Base-by-base conservation (phyloP, 2,888 invertebrate genomes). In the Globia sparganii region DNA sequence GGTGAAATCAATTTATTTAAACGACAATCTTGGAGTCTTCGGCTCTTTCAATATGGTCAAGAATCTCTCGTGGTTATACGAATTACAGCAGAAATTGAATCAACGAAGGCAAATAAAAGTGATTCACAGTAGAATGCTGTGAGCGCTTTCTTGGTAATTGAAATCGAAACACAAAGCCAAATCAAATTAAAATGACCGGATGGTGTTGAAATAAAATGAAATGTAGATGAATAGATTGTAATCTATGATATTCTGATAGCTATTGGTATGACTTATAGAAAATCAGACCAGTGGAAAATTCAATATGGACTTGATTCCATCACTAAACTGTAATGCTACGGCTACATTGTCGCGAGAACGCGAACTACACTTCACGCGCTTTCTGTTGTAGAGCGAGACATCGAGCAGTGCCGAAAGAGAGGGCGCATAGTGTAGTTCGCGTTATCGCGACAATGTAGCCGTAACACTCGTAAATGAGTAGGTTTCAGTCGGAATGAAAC, bases 131-230 rank as follows among this genome's bases (percentile, higher is more conserved):
- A 59, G 28, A 79, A 72, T 21, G 34, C n/a, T 66, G 21, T 9
- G 56, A 15, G n/a, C 31, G 56, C 40, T 75, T 75, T 72, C 71
- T 59, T 72, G 25, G 72, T 78, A 68, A 84, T 78, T 64, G 79
- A 68, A 83, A 58, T 28, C 58, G 84, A 67, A 71, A 71, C n/a
- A 64, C 40, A 83, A 84, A 65, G 58, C 31, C 31, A 78, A 83
- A 68, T 68, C 46, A 59, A 72, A 78, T 66, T 83, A 78, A 78
- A 75, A 77, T 69, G 34, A 53, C 66, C 61, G 56, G 28, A 28
- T 25, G 34, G 34, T 46, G 53, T 64, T n/a, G n/a, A 62, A 77
- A 70, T 61, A 70, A 61, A 71, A 58, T 6, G 40, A 62, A 66
- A 53, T 43, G 40, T 8, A 49, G 67, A 46, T 77, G 34, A 83